These are phyloP conservation scores for Timema cristinae DNA, from an alignment of 2,888 invertebrate genomes.

Conservation along the genomic window DNA sequence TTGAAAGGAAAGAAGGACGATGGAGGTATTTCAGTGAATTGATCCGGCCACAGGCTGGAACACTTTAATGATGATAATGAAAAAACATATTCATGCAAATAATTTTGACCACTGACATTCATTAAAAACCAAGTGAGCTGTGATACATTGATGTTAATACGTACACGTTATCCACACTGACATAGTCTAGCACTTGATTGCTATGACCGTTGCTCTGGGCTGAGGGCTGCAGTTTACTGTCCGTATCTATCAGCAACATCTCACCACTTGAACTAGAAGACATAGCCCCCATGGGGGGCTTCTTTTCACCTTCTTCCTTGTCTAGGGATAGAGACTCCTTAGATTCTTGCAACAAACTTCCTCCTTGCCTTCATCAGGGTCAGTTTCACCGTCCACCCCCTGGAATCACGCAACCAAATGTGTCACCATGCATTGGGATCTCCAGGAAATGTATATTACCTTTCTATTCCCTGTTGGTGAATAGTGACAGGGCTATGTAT, in stretches of 20 bases:
- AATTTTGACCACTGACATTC: too few relatives aligned
- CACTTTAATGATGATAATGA: too few relatives aligned
- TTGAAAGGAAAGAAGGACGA: too few relatives aligned
- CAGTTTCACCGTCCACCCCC: slow-evolving; percentile 18
- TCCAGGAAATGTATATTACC: too few relatives aligned
- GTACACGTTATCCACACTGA: slow-evolving; percentile 35
- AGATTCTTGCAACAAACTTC: neutral
- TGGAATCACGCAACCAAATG: too few relatives aligned
- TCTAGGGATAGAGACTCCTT: slow-evolving; percentile 13
- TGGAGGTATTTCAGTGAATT: too few relatives aligned
- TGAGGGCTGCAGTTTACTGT: slow-evolving; percentile 14
- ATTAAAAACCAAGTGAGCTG: too few relatives aligned
- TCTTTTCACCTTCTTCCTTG: slow-evolving; percentile 22
- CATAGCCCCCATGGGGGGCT: neutral
- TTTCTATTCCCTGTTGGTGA: too few relatives aligned
- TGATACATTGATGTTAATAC: slow-evolving; percentile 22
- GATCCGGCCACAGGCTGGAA: too few relatives aligned
- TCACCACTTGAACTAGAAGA: slow-evolving; percentile 27
- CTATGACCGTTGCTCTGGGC: slow-evolving; percentile 32
- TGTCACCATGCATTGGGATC: too few relatives aligned
- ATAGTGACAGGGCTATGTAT: too few relatives aligned
- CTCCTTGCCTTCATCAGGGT: slow-evolving; percentile 6
- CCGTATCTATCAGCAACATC: slow-evolving; percentile 30
- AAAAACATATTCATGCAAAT: too few relatives aligned
- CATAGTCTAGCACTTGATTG: slow-evolving; percentile 33